A percentile compares a stretch with the other conserved stretches of the same genome.
Conservation (phyloP, 2,888 invertebrate genomes). For the Pristionchus japonicus region DNA sequence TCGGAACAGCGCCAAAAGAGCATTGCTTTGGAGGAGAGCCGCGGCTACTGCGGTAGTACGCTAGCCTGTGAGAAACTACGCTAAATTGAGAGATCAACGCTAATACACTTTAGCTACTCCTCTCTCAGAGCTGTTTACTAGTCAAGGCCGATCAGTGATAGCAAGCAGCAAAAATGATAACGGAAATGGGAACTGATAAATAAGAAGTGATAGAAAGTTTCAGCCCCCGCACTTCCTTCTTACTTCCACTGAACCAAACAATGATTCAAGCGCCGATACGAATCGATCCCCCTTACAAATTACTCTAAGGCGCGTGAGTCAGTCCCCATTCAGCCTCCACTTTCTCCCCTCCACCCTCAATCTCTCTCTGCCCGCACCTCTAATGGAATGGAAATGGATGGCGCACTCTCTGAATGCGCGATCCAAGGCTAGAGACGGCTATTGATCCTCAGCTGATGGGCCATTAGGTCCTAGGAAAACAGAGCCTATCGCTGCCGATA, state of each 20-base stretch:
- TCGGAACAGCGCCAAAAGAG: neutral
- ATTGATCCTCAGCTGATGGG: too few species aligned
- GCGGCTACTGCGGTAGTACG: neutral
- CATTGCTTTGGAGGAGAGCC: neutral
- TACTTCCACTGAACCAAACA: neutral
- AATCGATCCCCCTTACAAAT: constrained; percentile 34
- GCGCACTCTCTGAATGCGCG: constrained; percentile 10
- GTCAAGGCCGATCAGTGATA: constrained; percentile 9
- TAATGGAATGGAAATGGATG: constrained; percentile 32
- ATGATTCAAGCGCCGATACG: neutral
- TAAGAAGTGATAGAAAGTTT: neutral
- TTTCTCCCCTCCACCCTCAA: neutral
- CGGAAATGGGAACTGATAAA: neutral
- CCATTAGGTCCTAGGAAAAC: too few species aligned
- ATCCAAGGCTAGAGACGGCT: neutral
- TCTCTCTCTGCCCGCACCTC: neutral
- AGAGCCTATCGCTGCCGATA: too few species aligned
- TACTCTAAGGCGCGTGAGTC: constrained; percentile 29
- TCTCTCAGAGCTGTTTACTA: neutral
- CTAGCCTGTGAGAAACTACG: neutral
- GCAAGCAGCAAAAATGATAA: constrained; percentile 1
- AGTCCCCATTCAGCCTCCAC: neutral
- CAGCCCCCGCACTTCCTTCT: neutral
- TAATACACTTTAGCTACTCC: neutral
- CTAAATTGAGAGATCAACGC: neutral